These are phyloP conservation scores for Schizaphis graminum DNA, from an alignment of 2,888 invertebrate genomes.

Conservation along the genomic window DNA sequence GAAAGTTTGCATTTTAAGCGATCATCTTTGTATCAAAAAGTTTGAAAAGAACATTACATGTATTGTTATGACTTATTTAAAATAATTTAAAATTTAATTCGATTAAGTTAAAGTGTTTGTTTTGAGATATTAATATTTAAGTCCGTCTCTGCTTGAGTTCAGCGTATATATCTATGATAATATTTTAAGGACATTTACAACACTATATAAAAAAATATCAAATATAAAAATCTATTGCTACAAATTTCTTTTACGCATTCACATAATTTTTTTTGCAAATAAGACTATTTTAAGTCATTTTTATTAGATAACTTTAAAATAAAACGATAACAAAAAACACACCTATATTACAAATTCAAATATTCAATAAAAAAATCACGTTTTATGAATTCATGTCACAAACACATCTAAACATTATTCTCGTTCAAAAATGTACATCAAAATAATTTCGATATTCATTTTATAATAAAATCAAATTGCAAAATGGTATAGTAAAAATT, in stretches of 20 bases:
- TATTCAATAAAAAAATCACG: not conserved
- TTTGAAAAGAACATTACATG: not conserved
- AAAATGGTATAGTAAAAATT: not conserved
- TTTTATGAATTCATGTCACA: not conserved
- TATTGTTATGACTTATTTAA: constrained; percentile 9
- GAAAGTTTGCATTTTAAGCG: constrained; percentile 32
- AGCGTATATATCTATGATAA: not conserved
- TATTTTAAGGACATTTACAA: not conserved
- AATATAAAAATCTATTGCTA: too few relatives aligned
- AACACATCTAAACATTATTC: not conserved
- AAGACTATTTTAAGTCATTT: not conserved
- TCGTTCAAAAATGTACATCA: not conserved
- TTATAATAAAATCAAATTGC: too few relatives aligned
- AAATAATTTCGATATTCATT: too few relatives aligned
- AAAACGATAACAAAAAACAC: not conserved
- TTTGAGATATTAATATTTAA: not conserved
- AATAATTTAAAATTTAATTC: constrained; percentile 22
- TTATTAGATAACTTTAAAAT: not conserved
- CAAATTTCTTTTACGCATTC: too few relatives aligned
- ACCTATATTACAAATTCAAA: not conserved
- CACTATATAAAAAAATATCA: not conserved
- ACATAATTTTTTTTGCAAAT: too few relatives aligned
- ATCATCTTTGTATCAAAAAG: constrained; percentile 38
- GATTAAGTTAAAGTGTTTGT: constrained; percentile 14
- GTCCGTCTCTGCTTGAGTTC: not conserved